phyloP scores from a whole-genome alignment of 1,140 invertebrate genomes.

The Atta colombica region DNA sequence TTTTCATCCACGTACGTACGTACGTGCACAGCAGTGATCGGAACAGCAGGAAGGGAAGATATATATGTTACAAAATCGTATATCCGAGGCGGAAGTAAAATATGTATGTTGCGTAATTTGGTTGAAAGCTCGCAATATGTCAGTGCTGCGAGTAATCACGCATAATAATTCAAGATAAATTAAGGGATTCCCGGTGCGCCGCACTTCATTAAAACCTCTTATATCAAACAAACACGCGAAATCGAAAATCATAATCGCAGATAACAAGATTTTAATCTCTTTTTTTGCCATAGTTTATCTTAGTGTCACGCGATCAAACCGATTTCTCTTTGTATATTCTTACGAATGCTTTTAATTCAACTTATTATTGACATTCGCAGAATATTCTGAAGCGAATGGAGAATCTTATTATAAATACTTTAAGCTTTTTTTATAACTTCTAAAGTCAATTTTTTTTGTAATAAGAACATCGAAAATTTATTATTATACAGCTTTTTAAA shows the following conservation, averaged over 20 bases:
- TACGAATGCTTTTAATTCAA: not conserved
- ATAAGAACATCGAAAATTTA: not conserved
- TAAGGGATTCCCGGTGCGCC: not conserved
- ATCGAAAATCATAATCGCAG: constrained; percentile 35
- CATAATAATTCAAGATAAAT: constrained; percentile 47
- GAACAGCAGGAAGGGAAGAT: not conserved
- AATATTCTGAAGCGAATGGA: not conserved
- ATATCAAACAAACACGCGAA: constrained; percentile 15
- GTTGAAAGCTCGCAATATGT: constrained; percentile 40
- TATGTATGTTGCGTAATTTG: constrained; percentile 51
- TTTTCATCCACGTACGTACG: constrained; percentile 12
- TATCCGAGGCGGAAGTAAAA: constrained; percentile 31
- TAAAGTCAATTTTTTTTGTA: too few species aligned
- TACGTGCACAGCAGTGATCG: not conserved
- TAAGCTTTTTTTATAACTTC: not conserved
- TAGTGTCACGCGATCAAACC: constrained; percentile 45
- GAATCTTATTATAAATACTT: not conserved
- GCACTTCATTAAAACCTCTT: constrained; percentile 47
- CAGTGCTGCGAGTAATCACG: constrained; percentile 16
- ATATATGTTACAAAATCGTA: not conserved
- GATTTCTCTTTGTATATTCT: not conserved
- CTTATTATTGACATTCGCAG: not conserved
- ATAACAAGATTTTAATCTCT: constrained; percentile 21
- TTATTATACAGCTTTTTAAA: not conserved
- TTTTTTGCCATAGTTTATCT: not conserved